Percentiles rank a stretch among this genome's conserved stretches.
These are phyloP conservation scores for Pseudachorutes palmiensis DNA, from an alignment of 1,140 invertebrate genomes.

Conservation along the genomic window DNA sequence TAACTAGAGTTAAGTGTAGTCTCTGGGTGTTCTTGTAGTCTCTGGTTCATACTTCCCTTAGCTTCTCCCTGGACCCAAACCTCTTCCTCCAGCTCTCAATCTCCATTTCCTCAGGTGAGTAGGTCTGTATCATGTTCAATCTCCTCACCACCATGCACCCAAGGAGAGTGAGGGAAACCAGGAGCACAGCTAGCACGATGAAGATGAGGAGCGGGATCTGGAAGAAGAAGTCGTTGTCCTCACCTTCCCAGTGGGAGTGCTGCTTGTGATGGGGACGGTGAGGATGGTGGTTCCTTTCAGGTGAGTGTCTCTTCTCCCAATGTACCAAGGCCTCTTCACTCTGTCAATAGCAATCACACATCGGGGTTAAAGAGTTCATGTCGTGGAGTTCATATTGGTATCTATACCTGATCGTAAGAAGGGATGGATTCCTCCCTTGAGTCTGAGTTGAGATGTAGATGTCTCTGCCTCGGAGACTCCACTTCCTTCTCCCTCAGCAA, in stretches of 20 bases:
- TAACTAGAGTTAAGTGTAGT: no score
- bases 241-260: neutral
- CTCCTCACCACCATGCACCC: constrained; percentile 2
- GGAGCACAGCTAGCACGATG: neutral
- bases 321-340: neutral
- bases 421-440: neutral
- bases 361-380: no score
- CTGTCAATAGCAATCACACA: no score
- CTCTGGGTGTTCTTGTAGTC: neutral
- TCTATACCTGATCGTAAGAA: no score
- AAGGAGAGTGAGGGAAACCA: neutral
- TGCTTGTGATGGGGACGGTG: neutral
- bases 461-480: neutral
- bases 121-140: constrained; percentile 10
- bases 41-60: neutral
- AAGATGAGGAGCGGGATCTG: constrained; percentile 17
- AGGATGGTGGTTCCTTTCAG: neutral
- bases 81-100: neutral
- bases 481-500: no score
- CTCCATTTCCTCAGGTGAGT: neutral
- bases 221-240: neutral
- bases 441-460: neutral
- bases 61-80: neutral
- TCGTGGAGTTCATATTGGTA: no score
- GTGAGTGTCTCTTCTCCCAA: neutral